These are phyloP conservation scores for Hermatobates lingyangjiaoensis DNA, from an alignment of 1,140 invertebrate genomes.

Conservation along the genomic window DNA sequence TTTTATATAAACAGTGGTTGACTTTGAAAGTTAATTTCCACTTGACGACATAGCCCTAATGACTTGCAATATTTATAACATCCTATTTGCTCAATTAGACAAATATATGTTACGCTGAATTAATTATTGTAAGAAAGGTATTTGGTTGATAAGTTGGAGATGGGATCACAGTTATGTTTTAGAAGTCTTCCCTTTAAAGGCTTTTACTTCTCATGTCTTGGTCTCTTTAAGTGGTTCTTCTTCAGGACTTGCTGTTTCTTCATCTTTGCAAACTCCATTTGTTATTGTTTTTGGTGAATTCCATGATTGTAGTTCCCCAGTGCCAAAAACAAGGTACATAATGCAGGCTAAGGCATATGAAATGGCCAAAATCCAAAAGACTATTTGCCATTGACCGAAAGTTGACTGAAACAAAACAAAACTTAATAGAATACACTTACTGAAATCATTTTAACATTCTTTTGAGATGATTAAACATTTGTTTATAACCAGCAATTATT, in stretches of 20 bases:
- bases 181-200: too few species aligned
- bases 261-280: neutral
- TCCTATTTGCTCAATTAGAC: too few species aligned
- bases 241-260: neutral
- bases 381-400: constrained; percentile 57
- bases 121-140: too few species aligned
- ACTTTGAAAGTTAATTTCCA: too few species aligned
- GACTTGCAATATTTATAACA: too few species aligned
- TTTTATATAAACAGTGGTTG: too few species aligned
- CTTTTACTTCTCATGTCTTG: neutral
- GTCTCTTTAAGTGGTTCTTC: neutral
- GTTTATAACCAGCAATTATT: neutral
- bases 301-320: constrained; percentile 50
- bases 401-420: constrained; percentile 36
- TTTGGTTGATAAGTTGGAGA: too few species aligned
- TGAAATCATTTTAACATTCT: neutral
- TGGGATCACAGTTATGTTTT: too few species aligned
- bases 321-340: constrained; percentile 45
- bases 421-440: constrained; percentile 15
- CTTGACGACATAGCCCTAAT: too few species aligned
- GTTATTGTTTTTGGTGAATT: constrained; percentile 23
- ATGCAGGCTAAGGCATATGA: constrained; percentile 50
- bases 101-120: too few species aligned
- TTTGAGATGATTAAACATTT: neutral
- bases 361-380: constrained; percentile 61